Evolutionary conservation across 2,888 invertebrate genomes (phyloP), one percentile per base, ranked within the genome.

Genomic region (Malthinus seriepunctatus): DNA sequence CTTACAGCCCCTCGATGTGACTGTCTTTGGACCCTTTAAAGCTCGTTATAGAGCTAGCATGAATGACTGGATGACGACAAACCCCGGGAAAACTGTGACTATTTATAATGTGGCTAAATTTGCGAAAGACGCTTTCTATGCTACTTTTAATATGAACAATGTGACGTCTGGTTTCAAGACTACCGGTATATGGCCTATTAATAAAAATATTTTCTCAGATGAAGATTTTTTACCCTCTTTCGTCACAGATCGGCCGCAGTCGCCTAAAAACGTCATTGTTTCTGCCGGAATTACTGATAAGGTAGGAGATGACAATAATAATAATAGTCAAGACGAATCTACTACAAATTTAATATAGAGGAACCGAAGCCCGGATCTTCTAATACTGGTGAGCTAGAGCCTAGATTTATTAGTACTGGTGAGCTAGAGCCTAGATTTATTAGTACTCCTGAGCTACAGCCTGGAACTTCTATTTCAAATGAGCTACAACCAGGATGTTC

Each of bases 181-280:
- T 32, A 65, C 63, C 9, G 63, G 63, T n/a, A 62, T 64, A 14
- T 56, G 15, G 33, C 62, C 65, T 12, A 61, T 42, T 46, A 64
- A 66, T 38, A 32, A 51, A 34, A 50, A 65, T 52, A 56, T 65
- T 14, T 65, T 65, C 39, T 23, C 35, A 14, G 62, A 58, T 32
- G 34, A 33, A 31, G 67, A 67, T 34, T 67, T 67, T 53, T 37
- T 51, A 35, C 62, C 66, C 14, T 45, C 54, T 12, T 51, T 38
- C 55, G 60, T 66, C 37, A 63, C 60, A n/a, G 63, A 64, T 32
- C 34, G 42, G n/a, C n/a, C n/a, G n/a, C n/a, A n/a, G n/a, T 42
- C 49, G 10, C 48, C 34, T 58, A 11, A 52, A 34, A 52, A 23
- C 44, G 2, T 34, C n/a, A 42, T 32, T 56, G 42, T 12, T 50